These are phyloP conservation scores for Gambusia holbrooki DNA, from an alignment of 2,113 vertebrate species.

Conservation along the genomic window DNA sequence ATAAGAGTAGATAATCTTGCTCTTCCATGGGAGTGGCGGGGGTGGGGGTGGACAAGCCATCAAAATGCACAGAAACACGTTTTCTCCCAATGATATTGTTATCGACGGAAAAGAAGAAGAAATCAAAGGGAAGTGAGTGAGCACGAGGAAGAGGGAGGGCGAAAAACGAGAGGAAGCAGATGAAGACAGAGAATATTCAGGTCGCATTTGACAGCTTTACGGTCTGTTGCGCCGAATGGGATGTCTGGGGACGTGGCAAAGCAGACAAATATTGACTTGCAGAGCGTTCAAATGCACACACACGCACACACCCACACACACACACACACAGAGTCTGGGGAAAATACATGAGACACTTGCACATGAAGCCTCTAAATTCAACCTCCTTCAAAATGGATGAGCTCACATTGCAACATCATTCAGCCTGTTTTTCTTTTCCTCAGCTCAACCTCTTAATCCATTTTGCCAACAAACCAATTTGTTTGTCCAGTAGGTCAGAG, in stretches of 20 bases:
- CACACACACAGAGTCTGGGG: background rate
- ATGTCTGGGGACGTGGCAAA: constrained; percentile 77
- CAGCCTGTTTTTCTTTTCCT: constrained; percentile 55
- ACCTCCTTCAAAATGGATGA: constrained; percentile 70
- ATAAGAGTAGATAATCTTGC: constrained; percentile 66
- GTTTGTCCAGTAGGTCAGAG: constrained; percentile 75
- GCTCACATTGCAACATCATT: constrained; percentile 68
- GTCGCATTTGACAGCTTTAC: constrained; percentile 80
- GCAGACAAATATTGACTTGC: constrained; percentile 82
- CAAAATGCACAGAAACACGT: constrained; percentile 59
- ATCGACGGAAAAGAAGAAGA: constrained; percentile 68
- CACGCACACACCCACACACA: background rate
- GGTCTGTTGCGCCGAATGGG: constrained; percentile 75
- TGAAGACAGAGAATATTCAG: constrained; percentile 80
- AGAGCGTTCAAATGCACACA: constrained; percentile 29
- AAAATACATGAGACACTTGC: constrained; percentile 57
- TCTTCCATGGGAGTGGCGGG: constrained; percentile 12
- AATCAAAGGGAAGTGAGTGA: constrained; percentile 55
- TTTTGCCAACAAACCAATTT: constrained; percentile 76
- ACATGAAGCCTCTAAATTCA: constrained; percentile 66
- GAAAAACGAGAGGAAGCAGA: constrained; percentile 62
- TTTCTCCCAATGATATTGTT: constrained; percentile 72
- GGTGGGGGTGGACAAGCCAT: constrained; percentile 46
- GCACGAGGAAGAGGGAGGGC: constrained; percentile 30
- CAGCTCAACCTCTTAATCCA: constrained; percentile 74